A percentile compares a stretch with the other conserved stretches of the same genome.
These are phyloP conservation scores for Tadarida brasiliensis DNA, from an alignment of 2,797 vertebrate genomes.

Conservation along the genomic window DNA sequence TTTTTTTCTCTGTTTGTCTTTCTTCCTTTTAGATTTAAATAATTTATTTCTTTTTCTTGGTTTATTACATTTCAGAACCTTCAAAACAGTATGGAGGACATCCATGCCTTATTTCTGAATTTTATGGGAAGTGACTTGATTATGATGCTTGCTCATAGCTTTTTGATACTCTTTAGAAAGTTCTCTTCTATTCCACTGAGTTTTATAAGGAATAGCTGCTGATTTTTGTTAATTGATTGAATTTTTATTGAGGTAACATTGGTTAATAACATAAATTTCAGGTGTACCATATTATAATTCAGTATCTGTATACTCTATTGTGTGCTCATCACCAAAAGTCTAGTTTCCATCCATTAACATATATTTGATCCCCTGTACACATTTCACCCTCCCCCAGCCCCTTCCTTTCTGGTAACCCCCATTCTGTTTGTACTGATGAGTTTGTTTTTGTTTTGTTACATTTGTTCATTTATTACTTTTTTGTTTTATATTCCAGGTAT, in stretches of 20 bases:
- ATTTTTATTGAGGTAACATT: background rate
- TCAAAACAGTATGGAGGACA: background rate
- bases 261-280: background rate
- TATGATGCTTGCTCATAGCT: background rate
- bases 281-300: background rate
- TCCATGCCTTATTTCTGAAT: constrained; percentile 33
- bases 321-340: background rate
- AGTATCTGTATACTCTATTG: background rate
- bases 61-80: constrained; percentile 42
- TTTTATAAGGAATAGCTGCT: constrained; percentile 22
- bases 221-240: background rate
- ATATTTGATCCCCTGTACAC: background rate
- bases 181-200: background rate
- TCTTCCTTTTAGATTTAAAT: background rate
- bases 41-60: background rate
- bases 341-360: background rate
- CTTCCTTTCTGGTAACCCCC: background rate
- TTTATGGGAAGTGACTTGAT: background rate
- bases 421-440: background rate
- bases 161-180: constrained; percentile 41
- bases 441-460: background rate
- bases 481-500: background rate
- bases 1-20: background rate
- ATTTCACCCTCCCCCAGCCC: background rate
- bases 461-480: background rate